Evolutionary conservation across 1,140 invertebrate species (phyloP).

Genomic region (Stegodyphus dumicola): DNA sequence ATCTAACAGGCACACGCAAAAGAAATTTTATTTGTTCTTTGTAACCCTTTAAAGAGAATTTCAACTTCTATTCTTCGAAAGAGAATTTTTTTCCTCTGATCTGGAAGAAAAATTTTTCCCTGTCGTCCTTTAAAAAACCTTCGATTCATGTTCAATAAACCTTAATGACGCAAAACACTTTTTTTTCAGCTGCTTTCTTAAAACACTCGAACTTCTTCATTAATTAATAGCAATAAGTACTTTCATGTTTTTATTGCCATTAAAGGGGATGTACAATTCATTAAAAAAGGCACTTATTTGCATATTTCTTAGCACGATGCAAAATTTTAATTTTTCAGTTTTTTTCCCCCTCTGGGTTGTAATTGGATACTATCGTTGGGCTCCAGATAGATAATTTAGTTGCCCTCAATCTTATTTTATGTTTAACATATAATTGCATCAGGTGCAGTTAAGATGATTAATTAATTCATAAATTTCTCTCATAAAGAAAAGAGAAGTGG

Average conservation of each 20-base stretch:
- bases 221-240: conserved; percentile 34
- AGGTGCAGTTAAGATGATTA: conserved; percentile 2
- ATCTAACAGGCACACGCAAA: too few relatives aligned
- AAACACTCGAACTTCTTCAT: conserved; percentile 18
- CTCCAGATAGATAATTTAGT: background rate
- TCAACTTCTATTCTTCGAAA: too few relatives aligned
- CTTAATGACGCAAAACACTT: conserved; percentile 30
- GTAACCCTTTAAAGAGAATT: too few relatives aligned
- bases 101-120: background rate
- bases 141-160: conserved; percentile 39
- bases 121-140: background rate
- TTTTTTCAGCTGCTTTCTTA: conserved; percentile 5
- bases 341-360: conserved; percentile 5
- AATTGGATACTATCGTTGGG: conserved; percentile 10
- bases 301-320: background rate
- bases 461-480: conserved; percentile 44
- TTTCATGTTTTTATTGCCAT: conserved; percentile 20
- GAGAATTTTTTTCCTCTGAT: background rate
- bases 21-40: too few relatives aligned
- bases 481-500: background rate
- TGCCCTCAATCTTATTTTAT: conserved; percentile 23
- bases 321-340: conserved; percentile 22
- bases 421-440: conserved; percentile 36
- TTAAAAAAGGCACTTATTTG: conserved; percentile 31
- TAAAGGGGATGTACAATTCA: conserved; percentile 9